Conservation (phyloP, 2,797 vertebrate species). For the Pogoniulus pusillus region DNA sequence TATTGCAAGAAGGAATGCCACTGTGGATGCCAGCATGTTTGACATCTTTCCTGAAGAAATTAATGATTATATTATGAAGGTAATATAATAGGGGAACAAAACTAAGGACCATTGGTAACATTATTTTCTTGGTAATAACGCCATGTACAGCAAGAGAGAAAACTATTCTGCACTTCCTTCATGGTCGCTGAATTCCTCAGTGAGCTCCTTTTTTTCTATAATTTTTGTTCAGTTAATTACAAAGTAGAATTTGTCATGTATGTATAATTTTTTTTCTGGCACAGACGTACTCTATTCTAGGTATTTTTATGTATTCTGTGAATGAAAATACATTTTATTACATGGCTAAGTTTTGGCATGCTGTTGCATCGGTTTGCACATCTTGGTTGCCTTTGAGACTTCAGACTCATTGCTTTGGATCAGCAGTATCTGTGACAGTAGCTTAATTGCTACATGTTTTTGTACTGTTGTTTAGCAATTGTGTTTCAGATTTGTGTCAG, state of each 20-base stretch:
- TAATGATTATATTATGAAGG: not conserved
- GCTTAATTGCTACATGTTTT: conserved; percentile 76
- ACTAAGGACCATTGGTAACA: not conserved
- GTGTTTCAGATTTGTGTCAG: conserved; percentile 64
- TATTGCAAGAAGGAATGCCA: not conserved
- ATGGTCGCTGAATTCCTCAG: not conserved
- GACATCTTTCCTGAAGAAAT: not conserved
- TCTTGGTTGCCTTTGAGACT: not conserved
- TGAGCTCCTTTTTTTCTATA: not conserved
- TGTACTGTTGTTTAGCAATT: conserved; percentile 61
- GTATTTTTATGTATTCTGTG: not conserved
- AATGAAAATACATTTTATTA: not conserved
- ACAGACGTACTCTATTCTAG: not conserved
- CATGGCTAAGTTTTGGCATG: not conserved
- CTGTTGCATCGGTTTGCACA: not conserved
- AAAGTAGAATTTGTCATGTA: not conserved
- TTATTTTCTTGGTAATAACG: not conserved
- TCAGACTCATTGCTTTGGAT: conserved; percentile 14
- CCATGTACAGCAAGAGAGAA: not conserved
- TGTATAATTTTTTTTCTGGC: not conserved
- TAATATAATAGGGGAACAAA: not conserved
- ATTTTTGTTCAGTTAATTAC: not conserved
- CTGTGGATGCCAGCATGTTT: not conserved
- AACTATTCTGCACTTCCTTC: not conserved
- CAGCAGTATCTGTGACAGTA: conserved; percentile 68